phyloP scores from a whole-genome alignment of 2,797 vertebrate genomes.

The Pseudochromis fuscus region DNA sequence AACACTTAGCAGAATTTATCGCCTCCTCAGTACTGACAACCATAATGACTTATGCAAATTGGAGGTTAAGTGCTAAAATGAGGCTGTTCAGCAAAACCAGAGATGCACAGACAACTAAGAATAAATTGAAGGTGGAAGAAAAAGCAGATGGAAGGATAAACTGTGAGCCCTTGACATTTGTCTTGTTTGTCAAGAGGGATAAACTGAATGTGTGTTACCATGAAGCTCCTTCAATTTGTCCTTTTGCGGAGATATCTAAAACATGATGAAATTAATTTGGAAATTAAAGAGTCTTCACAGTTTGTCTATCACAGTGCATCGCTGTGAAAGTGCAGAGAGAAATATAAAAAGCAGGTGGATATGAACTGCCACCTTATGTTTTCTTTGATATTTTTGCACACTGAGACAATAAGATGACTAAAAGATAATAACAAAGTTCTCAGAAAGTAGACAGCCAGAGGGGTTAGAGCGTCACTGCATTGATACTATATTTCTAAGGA shows the following conservation, averaged over 20 bases:
- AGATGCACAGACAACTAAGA: conserved; percentile 32
- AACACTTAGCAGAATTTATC: conserved; percentile 80
- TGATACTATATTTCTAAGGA: conserved; percentile 1
- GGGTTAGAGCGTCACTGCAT: neutral
- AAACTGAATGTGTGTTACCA: conserved; percentile 20
- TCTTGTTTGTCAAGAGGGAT: conserved; percentile 43
- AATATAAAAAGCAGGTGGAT: neutral
- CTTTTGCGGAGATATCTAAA: conserved; percentile 14
- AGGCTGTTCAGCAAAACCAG: conserved; percentile 63
- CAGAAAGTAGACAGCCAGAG: neutral
- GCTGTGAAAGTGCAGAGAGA: neutral
- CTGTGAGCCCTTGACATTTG: conserved; percentile 41
- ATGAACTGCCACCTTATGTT: conserved; percentile 25
- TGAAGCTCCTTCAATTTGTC: conserved; percentile 27
- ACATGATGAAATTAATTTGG: conserved; percentile 21
- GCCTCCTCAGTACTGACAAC: conserved; percentile 75
- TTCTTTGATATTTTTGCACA: conserved; percentile 7
- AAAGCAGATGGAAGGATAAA: conserved; percentile 46
- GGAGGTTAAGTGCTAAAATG: conserved; percentile 81
- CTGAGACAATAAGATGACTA: neutral
- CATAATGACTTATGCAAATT: conserved; percentile 85
- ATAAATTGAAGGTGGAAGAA: conserved; percentile 44
- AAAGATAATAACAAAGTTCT: conserved; percentile 13
- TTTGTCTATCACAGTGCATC: neutral
- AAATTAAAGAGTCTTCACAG: conserved; percentile 3